Conservation (phyloP, 2,888 invertebrate species). For the Cremastobaeus sp. region DNA sequence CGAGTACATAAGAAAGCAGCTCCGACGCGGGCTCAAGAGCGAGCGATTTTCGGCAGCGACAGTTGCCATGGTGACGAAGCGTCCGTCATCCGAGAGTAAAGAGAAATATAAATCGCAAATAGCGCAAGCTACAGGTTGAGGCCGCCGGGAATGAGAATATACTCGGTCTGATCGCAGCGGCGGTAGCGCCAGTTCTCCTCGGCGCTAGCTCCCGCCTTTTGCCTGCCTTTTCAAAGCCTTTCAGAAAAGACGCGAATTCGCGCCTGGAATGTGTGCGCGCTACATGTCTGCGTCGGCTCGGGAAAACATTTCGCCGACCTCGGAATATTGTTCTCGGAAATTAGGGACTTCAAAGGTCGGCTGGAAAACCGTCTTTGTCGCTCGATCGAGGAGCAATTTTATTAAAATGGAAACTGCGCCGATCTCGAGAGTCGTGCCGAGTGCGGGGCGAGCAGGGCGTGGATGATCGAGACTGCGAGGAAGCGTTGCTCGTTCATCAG, state of each 20-base stretch:
- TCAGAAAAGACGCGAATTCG: constrained; percentile 35
- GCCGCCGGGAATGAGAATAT: constrained; percentile 57
- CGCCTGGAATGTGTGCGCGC: constrained; percentile 26
- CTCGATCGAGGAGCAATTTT: too few relatives aligned
- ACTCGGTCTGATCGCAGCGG: constrained; percentile 55
- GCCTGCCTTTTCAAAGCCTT: constrained; percentile 35
- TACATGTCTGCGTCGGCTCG: constrained; percentile 26
- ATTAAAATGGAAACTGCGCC: too few relatives aligned
- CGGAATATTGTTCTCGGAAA: too few relatives aligned
- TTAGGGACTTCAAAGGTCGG: too few relatives aligned
- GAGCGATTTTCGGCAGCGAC: constrained; percentile 49
- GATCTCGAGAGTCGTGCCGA: too few relatives aligned
- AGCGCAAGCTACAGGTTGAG: constrained; percentile 56
- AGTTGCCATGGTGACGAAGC: constrained; percentile 41
- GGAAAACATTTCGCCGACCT: constrained; percentile 36
- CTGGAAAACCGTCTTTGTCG: too few relatives aligned
- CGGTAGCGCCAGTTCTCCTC: constrained; percentile 39
- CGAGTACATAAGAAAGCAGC: too few relatives aligned
- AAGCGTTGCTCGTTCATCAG: constrained; percentile 50
- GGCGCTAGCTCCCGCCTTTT: constrained; percentile 32
- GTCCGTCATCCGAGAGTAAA: constrained; percentile 59
- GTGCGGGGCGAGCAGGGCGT: too few relatives aligned
- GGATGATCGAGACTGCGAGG: too few relatives aligned
- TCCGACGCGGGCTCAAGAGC: constrained; percentile 10
- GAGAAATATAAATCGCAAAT: constrained; percentile 58